Evolutionary conservation across 1,140 invertebrate genomes (phyloP).

Genomic region (Philotrypesis tridentata): DNA sequence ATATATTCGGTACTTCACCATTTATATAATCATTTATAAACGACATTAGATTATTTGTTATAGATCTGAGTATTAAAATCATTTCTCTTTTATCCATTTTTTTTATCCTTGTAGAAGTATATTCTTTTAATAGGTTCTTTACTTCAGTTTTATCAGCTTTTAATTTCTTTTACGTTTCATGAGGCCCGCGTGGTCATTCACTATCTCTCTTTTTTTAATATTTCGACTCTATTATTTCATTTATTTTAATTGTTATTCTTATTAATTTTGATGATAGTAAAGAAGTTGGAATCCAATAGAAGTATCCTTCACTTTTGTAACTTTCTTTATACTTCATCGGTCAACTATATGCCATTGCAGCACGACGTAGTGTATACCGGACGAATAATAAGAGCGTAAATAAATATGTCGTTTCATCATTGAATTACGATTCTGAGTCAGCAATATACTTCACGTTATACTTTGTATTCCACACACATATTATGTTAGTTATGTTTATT

Average conservation of each 20-base stretch:
- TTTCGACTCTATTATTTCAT: constrained; percentile 10
- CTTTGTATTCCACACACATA: constrained; percentile 40
- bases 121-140: constrained; percentile 40
- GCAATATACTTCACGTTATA: constrained; percentile 23
- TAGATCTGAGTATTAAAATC: constrained; percentile 64
- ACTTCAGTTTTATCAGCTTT: neutral
- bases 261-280: neutral
- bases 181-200: constrained; percentile 16
- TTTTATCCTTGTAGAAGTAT: constrained; percentile 36
- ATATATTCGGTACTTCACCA: constrained; percentile 52
- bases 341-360: neutral
- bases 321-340: neutral
- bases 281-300: neutral
- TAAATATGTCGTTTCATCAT: constrained; percentile 3
- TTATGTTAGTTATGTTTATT: neutral
- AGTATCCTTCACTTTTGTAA: neutral
- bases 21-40: constrained; percentile 61
- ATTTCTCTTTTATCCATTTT: constrained; percentile 35
- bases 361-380: neutral
- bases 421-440: constrained; percentile 22
- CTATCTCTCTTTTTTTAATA: constrained; percentile 21
- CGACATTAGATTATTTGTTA: constrained; percentile 62
- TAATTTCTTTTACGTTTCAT: constrained; percentile 32
- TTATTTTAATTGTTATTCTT: neutral
- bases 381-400: neutral